Conservation (phyloP, 2,113 vertebrate genomes). For the Chrysochloris asiatica region DNA sequence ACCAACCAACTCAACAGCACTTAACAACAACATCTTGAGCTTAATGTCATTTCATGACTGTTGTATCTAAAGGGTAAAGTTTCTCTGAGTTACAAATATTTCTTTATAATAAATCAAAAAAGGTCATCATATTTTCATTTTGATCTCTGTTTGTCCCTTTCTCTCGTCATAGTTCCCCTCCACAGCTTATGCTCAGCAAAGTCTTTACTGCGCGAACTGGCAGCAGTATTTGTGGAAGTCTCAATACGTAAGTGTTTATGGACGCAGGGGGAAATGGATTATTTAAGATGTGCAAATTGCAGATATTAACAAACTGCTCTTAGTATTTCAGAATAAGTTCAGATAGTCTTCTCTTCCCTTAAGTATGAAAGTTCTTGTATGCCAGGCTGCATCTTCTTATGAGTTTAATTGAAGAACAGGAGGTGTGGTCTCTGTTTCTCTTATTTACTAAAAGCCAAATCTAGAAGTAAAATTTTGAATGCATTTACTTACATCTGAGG, state of each 20-base stretch:
- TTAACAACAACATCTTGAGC: too few species aligned
- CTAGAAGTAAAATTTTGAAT: conserved; percentile 38
- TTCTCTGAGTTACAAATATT: conserved; percentile 28
- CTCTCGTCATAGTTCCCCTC: conserved; percentile 89
- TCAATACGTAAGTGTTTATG: conserved; percentile 94
- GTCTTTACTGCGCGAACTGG: conserved; percentile 98
- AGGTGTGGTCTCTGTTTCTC: conserved; percentile 4
- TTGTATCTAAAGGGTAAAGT: not conserved
- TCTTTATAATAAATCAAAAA: conserved; percentile 34
- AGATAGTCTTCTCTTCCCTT: not conserved
- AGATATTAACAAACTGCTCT: conserved; percentile 7
- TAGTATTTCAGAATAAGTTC: not conserved
- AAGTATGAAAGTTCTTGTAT: conserved; percentile 52
- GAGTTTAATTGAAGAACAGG: conserved; percentile 12
- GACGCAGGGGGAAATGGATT: not conserved
- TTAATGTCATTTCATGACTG: conserved; percentile 29
- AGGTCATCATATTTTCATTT: conserved; percentile 31
- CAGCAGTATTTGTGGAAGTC: conserved; percentile 96
- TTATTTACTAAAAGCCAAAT: conserved; percentile 8
- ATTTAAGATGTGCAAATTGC: not conserved
- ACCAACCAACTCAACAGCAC: too few species aligned
- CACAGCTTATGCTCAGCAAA: conserved; percentile 99
- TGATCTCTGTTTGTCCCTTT: not conserved
- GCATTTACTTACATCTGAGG: conserved; percentile 13
- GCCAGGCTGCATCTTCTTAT: not conserved